Evolutionary conservation across 2,113 vertebrate species (phyloP).

Genomic region (Pagrus major): DNA sequence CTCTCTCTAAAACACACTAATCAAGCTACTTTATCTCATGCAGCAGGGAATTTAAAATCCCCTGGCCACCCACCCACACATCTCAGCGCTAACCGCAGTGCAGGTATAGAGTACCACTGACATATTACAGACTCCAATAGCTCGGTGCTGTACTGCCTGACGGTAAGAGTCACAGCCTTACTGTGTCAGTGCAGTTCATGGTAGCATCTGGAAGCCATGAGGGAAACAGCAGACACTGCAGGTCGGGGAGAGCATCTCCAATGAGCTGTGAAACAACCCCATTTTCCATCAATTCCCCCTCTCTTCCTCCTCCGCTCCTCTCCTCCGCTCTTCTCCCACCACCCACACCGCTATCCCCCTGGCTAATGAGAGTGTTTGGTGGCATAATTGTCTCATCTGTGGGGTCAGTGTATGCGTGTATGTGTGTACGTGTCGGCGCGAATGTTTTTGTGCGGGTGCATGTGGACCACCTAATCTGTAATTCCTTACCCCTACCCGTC

Average conservation of each 20-base stretch:
- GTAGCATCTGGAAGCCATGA: constrained; percentile 87
- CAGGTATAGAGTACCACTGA: constrained; percentile 73
- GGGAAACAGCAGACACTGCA: constrained; percentile 80
- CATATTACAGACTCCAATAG: constrained; percentile 59
- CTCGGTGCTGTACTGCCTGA: constrained; percentile 31
- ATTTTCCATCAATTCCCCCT: constrained; percentile 83
- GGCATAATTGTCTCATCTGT: constrained; percentile 80
- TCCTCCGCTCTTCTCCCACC: constrained; percentile 68
- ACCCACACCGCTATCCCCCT: constrained; percentile 75
- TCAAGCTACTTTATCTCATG: constrained; percentile 47
- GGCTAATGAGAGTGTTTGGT: constrained; percentile 79
- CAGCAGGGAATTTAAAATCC: constrained; percentile 51
- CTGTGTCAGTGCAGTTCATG: constrained; percentile 63
- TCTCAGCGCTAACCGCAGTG: constrained; percentile 51
- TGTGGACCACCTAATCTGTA: constrained; percentile 66
- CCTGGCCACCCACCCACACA: constrained; percentile 59
- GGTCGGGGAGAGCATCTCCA: constrained; percentile 83
- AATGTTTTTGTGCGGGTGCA: constrained; percentile 31
- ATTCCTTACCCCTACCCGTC: constrained; percentile 44
- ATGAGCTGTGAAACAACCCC: constrained; percentile 87
- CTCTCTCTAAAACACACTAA: constrained; percentile 34
- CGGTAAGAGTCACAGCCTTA: constrained; percentile 58
- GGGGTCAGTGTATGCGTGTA: constrained; percentile 60
- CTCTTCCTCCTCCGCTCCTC: constrained; percentile 68
- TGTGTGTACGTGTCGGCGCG: constrained; percentile 25